Evolutionary conservation across 2,888 invertebrate genomes (phyloP), one percentile per base, ranked within the genome.

Genomic region (Neoscelio sp.): DNA sequence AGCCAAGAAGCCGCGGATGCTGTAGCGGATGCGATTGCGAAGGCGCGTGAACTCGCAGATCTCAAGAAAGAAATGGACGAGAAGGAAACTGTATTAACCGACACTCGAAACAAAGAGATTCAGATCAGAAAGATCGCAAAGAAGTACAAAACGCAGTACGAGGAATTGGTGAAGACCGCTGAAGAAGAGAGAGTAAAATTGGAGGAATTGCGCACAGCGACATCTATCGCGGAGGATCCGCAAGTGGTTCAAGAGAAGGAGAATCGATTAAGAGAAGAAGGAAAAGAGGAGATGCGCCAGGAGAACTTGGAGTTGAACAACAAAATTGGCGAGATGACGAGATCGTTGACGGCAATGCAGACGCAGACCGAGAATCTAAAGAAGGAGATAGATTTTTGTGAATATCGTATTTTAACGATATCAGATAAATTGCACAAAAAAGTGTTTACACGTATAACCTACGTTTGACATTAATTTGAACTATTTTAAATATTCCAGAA

Each of bases 61-160:
- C 86, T 95, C 8, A 92, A 92, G 13, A 95, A 95, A 85, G 95
- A 95, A 54, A 86, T 95, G 2, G 91, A 92, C 3, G 92, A 91
- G 12, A 96, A 95, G 87, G 95, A 95, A 81, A 93, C 93, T 0
- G 91, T 93, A 17, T 91, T 95, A 8, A 93, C 92, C 35, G 95
- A 96, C 82, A 93, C 94, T 10, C 92, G 93, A 79, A 95, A 93
- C 84, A 95, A 95, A 83, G 94, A 94, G 89, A 91, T 93, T 80
- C 94, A 95, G 88, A 94, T 96, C 33, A 93, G 96, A 82, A 97
- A 96, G 89, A 96, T 98, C 82, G 98, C 98, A 3, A 96, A 97
- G 86, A 97, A 97, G 86, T 98, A 98, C 89, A 98, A 98, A 90
- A 95, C 94, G 6, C 96, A 95, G 83, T 97, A 93, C 88, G 95